Evolutionary conservation across 1,140 invertebrate species (phyloP), one percentile per base, ranked within the genome.

Genomic region (Batillaria attramentaria): DNA sequence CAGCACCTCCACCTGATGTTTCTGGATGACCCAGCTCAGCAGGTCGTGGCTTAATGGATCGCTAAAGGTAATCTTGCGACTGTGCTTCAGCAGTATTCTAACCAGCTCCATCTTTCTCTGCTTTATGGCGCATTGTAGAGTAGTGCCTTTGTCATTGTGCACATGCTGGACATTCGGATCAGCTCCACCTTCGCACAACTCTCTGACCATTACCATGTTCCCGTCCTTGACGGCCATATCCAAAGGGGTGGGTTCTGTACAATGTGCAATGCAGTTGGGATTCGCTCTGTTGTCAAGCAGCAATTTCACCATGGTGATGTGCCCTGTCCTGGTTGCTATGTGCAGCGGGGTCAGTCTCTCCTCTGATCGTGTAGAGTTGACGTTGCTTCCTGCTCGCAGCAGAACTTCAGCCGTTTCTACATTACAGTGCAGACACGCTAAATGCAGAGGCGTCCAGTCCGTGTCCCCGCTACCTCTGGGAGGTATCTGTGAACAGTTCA

Each of bases 401-500:
- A 75, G 73, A 24, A 39, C 39, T 16, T 62, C 31, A 3, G 54
- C 73, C 28, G 39, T n/a, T 8, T 31, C 54, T 16, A 39, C n/a
- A n/a, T 65, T n/a, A 33, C 57, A 35, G n/a, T 28, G 5, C 35
- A 41, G 73, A 31, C 54, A 75, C 2, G 73, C 39, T 8, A 62
- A 62, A 37, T 75, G 73, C 31, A 75, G 57, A 13, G 73, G 73
- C 31, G 73, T 54, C 54, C 24, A 65, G 2, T 54, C 73, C n/a
- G 33, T n/a, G n/a, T n/a, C n/a, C n/a, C n/a, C n/a, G n/a, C n/a
- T n/a, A n/a, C n/a, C n/a, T n/a, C n/a, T n/a, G n/a, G n/a, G n/a
- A n/a, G n/a, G 24, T 28, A 13, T 39, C 41, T 75, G 41, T 5
- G 57, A 31, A 31, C 37, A 60, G 42, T 28, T 65, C 1, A 75